These are phyloP conservation scores for Drosophila parthenogenetica DNA, from an alignment of 2,888 invertebrate species.

Conservation along the genomic window DNA sequence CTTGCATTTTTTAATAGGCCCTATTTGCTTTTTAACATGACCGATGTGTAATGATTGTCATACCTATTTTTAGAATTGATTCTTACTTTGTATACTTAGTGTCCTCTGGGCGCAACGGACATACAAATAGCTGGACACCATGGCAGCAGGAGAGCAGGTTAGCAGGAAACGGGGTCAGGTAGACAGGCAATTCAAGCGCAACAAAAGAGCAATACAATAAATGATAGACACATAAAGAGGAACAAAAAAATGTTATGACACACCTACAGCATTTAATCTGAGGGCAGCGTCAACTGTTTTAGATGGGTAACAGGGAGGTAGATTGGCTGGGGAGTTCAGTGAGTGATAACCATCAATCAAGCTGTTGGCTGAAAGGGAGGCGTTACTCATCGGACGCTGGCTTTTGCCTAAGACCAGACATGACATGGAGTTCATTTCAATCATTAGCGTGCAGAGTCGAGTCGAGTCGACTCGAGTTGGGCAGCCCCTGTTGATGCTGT, in stretches of 20 bases:
- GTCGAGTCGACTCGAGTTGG: conserved; percentile 29
- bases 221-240: conserved; percentile 43
- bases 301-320: conserved; percentile 18
- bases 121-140: conserved; percentile 42
- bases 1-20: conserved; percentile 72
- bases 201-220: conserved; percentile 69
- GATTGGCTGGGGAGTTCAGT: conserved; percentile 34
- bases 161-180: conserved; percentile 38
- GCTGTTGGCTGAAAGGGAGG: conserved; percentile 61
- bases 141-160: neutral
- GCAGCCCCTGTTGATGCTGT: conserved; percentile 78
- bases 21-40: conserved; percentile 72
- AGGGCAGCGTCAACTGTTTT: conserved; percentile 56
- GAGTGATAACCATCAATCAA: conserved; percentile 81
- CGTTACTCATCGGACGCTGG: conserved; percentile 52
- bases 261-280: conserved; percentile 79
- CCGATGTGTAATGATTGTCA: conserved; percentile 47
- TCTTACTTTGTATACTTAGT: conserved; percentile 49
- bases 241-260: conserved; percentile 68
- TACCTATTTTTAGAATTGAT: conserved; percentile 51
- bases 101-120: conserved; percentile 24
- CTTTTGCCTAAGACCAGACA: conserved; percentile 61
- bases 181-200: conserved; percentile 44
- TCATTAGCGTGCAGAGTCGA: conserved; percentile 72
- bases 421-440: conserved; percentile 76